Conservation (phyloP, 2,888 invertebrate species). For the Dimorphilus gyrociliatus region DNA sequence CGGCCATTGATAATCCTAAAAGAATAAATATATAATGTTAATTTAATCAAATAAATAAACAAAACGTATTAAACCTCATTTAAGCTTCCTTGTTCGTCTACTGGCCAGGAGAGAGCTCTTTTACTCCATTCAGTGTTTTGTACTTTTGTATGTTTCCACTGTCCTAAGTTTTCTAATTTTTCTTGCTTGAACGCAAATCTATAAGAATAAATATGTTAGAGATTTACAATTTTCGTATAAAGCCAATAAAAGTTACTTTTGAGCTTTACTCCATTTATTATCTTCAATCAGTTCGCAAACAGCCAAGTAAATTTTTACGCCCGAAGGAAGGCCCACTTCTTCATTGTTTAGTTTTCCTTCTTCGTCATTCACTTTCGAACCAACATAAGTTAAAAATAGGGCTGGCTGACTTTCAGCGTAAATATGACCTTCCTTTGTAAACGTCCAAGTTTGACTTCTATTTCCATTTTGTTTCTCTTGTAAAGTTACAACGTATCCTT, state of each 20-base stretch:
- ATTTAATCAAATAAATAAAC: background rate
- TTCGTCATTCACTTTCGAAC: slow-evolving; percentile 18
- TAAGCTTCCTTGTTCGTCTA: slow-evolving; percentile 21
- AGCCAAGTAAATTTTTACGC: slow-evolving; percentile 20
- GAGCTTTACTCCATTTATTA: too few species aligned
- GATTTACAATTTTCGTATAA: background rate
- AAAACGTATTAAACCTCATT: slow-evolving; percentile 18
- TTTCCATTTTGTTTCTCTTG: slow-evolving; percentile 22
- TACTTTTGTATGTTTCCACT: slow-evolving; percentile 33
- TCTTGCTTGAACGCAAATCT: slow-evolving; percentile 38
- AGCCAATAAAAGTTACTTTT: background rate
- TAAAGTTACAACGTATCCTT: slow-evolving; percentile 22
- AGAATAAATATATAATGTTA: slow-evolving; percentile 3
- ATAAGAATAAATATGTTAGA: slow-evolving; percentile 5
- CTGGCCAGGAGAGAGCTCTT: slow-evolving; percentile 35
- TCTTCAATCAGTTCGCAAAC: slow-evolving; percentile 10
- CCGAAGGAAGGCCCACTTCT: slow-evolving; percentile 14
- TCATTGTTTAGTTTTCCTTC: slow-evolving; percentile 13
- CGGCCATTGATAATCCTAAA: slow-evolving; percentile 36
- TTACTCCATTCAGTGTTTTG: slow-evolving; percentile 35
- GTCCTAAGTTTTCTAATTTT: slow-evolving; percentile 30
- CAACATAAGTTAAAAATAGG: slow-evolving; percentile 27
- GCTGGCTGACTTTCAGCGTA: slow-evolving; percentile 22
- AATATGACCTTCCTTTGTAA: slow-evolving; percentile 27
- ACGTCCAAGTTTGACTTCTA: slow-evolving; percentile 27